Evolutionary conservation across 2,113 vertebrate genomes (phyloP).

Genomic region (Jaculus jaculus): DNA sequence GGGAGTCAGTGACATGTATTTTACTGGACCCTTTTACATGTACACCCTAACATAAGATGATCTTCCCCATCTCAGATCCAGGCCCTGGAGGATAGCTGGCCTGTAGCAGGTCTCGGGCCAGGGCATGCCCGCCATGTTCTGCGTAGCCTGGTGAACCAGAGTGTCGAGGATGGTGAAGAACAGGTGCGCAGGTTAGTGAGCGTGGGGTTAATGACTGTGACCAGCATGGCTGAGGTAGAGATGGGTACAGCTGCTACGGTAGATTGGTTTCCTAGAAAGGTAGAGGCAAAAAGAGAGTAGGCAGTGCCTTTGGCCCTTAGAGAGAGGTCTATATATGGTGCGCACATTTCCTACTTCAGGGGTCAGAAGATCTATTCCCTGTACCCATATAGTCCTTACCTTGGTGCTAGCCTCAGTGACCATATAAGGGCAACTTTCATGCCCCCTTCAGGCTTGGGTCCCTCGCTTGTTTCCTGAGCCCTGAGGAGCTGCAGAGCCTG

Average conservation of each 20-base stretch:
- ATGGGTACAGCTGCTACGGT: not conserved
- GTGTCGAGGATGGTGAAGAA: conserved; percentile 84
- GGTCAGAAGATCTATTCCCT: not conserved
- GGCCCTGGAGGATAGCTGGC: conserved; percentile 89
- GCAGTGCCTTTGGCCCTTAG: not conserved
- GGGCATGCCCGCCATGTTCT: conserved; percentile 89
- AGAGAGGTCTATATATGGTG: not conserved
- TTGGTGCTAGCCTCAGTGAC: not conserved
- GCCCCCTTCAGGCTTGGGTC: conserved; percentile 86
- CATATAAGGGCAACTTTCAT: conserved; percentile 26
- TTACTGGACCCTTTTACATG: not conserved
- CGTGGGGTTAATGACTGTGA: not conserved
- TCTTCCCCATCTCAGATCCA: conserved; percentile 82
- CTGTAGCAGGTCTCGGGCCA: conserved; percentile 88
- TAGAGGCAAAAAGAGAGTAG: not conserved
- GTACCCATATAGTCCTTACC: not conserved
- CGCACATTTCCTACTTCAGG: not conserved
- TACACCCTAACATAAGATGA: not conserved
- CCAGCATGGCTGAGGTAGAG: not conserved
- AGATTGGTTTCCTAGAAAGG: not conserved
- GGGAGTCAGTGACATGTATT: not conserved
- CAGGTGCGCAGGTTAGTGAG: conserved; percentile 85
- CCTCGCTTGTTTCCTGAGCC: conserved; percentile 90
- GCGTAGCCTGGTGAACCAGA: conserved; percentile 87
- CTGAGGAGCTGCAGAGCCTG: conserved; percentile 86